Evolutionary conservation across 2,888 invertebrate genomes (phyloP), one percentile per base, ranked within the genome.

Genomic region (Thymelicus lineola): DNA sequence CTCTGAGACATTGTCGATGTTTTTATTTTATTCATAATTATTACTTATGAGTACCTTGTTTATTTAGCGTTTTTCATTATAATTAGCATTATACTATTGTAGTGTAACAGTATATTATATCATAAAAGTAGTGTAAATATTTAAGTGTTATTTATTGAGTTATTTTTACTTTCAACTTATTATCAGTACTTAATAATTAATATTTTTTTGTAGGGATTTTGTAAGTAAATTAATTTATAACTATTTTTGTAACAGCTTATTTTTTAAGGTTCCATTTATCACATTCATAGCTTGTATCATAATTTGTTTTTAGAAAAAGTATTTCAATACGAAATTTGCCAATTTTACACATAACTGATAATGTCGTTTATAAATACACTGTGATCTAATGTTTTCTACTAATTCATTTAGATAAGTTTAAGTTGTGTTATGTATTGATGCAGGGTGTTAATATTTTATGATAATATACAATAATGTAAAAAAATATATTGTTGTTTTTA

Each of bases 81-180:
- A 68, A 36, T 57, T 38, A 46, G 3, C 55, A 55, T 10, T 57
- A 5, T 12, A 10, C 4, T 55, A n/a, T 36, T n/a, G 35, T 57
- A 14, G 7, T 57, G 14, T 36, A 14, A 14, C 36, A 57, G 28
- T 57, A 45, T 42, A 17, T 7, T 42, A 36, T 63, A 57, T 36
- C 35, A 45, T 17, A 50, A 35, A 58, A 28, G 46, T 69, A 62
- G 58, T 63, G 62, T 69, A 63, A 58, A 69, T 69, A 63, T 38
- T 12, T 69, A 69, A 57, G 63, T 57, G 58, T 58, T 69, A 63
- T 69, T 63, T 69, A 63, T 63, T 69, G 15, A 12, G 36, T 46
- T 68, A 68, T 57, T 68, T 57, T 68, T 68, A 68, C 15, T 38
- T 10, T 7, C 15, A 45, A 36, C 60, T 50, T 53, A 61, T 35